Evolutionary conservation across 2,888 invertebrate genomes (phyloP).

Genomic region (Steinernema hermaphroditum): DNA sequence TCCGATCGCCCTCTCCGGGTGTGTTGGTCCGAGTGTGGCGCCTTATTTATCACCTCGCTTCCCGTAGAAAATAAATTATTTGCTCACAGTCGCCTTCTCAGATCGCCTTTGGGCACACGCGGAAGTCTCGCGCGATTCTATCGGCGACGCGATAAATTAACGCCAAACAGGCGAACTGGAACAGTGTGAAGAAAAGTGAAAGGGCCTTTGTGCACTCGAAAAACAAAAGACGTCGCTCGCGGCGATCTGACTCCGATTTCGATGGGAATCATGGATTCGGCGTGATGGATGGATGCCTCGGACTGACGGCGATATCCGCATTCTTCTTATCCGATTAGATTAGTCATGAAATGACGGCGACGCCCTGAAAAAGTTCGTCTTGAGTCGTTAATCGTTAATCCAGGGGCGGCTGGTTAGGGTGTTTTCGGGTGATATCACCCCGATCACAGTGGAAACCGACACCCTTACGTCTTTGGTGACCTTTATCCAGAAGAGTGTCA

Average conservation of each 20-base stretch:
- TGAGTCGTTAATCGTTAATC: conserved; percentile 1
- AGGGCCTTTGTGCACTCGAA: conserved; percentile 27
- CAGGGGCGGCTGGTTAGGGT: too few relatives aligned
- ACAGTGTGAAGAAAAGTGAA: conserved; percentile 25
- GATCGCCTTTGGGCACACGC: conserved; percentile 16
- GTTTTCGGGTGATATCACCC: too few relatives aligned
- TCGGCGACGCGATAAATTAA: conserved; percentile 5
- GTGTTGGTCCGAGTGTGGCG: conserved; percentile 7
- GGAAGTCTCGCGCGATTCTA: not conserved
- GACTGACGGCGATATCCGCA: conserved; percentile 27
- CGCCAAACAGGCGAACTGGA: conserved; percentile 12
- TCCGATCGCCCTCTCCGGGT: conserved; percentile 12
- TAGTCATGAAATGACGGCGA: conserved; percentile 17
- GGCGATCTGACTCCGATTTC: conserved; percentile 19
- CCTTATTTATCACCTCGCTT: conserved; percentile 20
- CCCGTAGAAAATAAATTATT: conserved; percentile 22
- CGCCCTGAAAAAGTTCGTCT: not conserved
- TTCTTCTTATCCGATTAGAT: conserved; percentile 28
- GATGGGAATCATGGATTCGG: not conserved
- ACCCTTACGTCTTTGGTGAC: too few relatives aligned
- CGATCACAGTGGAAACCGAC: too few relatives aligned
- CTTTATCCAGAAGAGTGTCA: too few relatives aligned
- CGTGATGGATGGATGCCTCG: conserved; percentile 19
- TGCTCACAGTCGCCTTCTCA: not conserved
- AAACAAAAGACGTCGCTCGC: conserved; percentile 16